Evolutionary conservation across 1,140 invertebrate species (phyloP).

Genomic region (Aphelinus certus): DNA sequence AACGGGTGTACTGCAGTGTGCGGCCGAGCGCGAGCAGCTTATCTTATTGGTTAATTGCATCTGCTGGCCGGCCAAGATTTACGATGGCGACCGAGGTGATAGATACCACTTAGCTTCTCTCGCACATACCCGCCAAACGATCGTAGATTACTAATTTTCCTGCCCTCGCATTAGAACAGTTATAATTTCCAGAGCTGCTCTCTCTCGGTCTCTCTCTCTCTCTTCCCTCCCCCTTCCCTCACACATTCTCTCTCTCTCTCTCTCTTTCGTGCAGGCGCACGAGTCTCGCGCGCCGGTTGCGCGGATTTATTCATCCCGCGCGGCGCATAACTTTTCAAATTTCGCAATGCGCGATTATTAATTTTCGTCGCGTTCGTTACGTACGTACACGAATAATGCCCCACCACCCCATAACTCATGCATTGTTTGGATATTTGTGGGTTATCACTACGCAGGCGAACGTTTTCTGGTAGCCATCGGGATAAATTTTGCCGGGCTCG

Average conservation of each 20-base stretch:
- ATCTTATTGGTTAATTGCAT: constrained; percentile 58
- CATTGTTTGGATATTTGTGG: too few species aligned
- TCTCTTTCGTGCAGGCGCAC: too few species aligned
- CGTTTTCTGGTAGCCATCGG: too few species aligned
- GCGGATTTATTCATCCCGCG: not conserved
- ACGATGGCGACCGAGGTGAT: constrained; percentile 45
- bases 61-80: constrained; percentile 50
- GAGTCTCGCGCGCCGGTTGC: too few species aligned
- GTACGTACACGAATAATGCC: too few species aligned
- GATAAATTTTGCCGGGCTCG: too few species aligned
- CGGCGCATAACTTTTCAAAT: not conserved
- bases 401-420: too few species aligned
- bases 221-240: too few species aligned
- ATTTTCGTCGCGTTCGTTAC: constrained; percentile 1
- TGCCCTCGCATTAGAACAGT: constrained; percentile 23
- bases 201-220: too few species aligned
- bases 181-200: constrained; percentile 29
- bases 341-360: not conserved
- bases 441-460: too few species aligned
- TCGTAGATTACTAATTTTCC: constrained; percentile 52
- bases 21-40: constrained; percentile 9
- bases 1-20: constrained; percentile 4
- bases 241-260: too few species aligned
- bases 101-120: constrained; percentile 42
- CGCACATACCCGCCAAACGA: constrained; percentile 39